Conservation (phyloP, 1,140 invertebrate species). For the Laodelphax striatellus region DNA sequence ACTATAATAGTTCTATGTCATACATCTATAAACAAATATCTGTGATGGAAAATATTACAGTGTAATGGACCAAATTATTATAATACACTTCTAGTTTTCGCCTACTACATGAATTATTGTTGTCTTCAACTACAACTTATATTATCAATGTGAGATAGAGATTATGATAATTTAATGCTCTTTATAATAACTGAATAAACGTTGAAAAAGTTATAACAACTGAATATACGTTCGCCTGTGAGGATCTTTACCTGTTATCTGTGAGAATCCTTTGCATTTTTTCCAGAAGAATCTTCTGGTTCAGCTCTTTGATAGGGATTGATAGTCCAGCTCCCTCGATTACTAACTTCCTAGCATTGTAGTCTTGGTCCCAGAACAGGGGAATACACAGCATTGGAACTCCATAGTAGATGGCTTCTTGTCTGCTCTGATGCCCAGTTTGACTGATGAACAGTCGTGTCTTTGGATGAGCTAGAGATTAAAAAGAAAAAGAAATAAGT, state of each 20-base stretch:
- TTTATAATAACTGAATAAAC: too few species aligned
- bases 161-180: too few species aligned
- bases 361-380: constrained; percentile 32
- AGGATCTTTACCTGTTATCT: constrained; percentile 30
- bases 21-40: too few species aligned
- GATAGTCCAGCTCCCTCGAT: constrained; percentile 1
- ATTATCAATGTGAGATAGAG: too few species aligned
- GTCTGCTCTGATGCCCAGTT: constrained; percentile 33
- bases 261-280: constrained; percentile 31
- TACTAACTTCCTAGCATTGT: background rate
- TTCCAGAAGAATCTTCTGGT: constrained; percentile 29
- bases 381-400: constrained; percentile 38
- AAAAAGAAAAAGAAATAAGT: background rate
- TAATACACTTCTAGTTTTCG: too few species aligned
- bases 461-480: constrained; percentile 26
- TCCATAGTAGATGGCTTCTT: constrained; percentile 35
- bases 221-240: too few species aligned
- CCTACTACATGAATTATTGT: too few species aligned
- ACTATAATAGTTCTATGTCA: too few species aligned
- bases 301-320: constrained; percentile 12
- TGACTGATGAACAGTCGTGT: constrained; percentile 32
- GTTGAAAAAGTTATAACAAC: too few species aligned
- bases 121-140: too few species aligned
- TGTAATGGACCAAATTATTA: too few species aligned
- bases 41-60: too few species aligned